Base-by-base conservation (phyloP, 2,797 vertebrate species). In the Lateolabrax maculatus region DNA sequence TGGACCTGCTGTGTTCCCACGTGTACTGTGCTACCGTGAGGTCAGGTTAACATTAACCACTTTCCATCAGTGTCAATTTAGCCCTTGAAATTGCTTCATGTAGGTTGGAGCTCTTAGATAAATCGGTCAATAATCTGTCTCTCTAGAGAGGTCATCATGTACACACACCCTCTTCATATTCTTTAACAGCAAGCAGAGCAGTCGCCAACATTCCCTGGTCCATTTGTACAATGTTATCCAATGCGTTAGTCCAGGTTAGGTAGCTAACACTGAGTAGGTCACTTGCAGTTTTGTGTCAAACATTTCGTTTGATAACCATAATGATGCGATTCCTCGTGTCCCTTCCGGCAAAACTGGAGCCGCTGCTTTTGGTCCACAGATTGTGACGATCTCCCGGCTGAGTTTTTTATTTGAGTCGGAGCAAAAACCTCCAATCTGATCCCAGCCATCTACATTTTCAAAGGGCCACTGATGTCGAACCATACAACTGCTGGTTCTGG, bases 61-160 rank as follows among this genome's bases (percentile, higher is more conserved):
- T 46, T 74, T 78, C 53, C 66, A 65, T 63, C 69, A 61, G 56
- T 58, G 51, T 44, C 58, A 53, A 57, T 58, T 81, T 89, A 89
- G 89, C 89, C 91, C 89, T 89, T 91, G 39, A 74, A 65, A 74
- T 21, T 19, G 67, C 68, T 86, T 68, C 10, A 57, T 48, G 18
- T 62, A 56, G 36, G 36, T 67, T n/a, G 65, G 37, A 88, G 77
- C 66, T 73, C 75, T 82, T 51, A 29, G 34, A 80, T 56, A 55
- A 55, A 79, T 16, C 29, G 79, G 51, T 77, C n/a, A 52, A 63
- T 43, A 72, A 71, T 80, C 15, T 64, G 46, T 66, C 18, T 64
- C 34, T 52, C n/a, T 63, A 61, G 15, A 71, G 64, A 55, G 34
- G 25, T 41, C 36, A 23, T 63, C 61, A 37, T 23, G 63, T 71